Base-by-base conservation (phyloP, 2,888 invertebrate species). In the Aspidiotus rigidus region DNA sequence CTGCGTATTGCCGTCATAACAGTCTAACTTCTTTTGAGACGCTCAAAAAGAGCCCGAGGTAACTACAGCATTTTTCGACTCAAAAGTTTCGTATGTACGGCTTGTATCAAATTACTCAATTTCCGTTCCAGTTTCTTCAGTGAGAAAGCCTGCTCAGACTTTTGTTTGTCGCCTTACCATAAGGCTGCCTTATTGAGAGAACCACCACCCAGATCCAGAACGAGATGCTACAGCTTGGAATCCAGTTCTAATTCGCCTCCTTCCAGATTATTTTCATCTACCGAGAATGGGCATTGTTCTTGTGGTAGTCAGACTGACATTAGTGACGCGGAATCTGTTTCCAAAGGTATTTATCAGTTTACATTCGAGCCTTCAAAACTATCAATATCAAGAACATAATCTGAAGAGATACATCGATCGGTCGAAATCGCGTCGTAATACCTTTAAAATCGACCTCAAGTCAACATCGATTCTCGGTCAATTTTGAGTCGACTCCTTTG, bases 231-330 rank as follows among this genome's bases (percentile, higher is more conserved):
- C 74, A 87, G 87, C 72, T 79, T 88, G 54, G 85, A 85, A 5
- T 82, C 82, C 5, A 73, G 71, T 10, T 81, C 81, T 72, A 79
- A 78, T 72, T 82, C 83, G 2, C 81, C 82, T 3, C 80, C 80
- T 81, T 73, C 71, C 70, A 73, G 70, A 71, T 74, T 62, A 15
- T 77, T 17, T 77, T 86, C 64, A 86, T 86, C 74, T 82, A 85
- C 62, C 83, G 85, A 76, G 80, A 85, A 74, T 79, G 84, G 73
- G 69, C 85, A 86, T 74, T 85, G 86, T 75, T 85, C 86, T 73
- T 88, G 87, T 75, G 85, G 87, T 73, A 88, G 88, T 77, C 87
- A 87, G 77, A 87, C 86, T 11, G 88, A 88, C 73, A 66, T 73
- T 40, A 73, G 72, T 49, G 72, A 72, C 64, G 72, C 70, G 41